Evolutionary conservation across 2,888 invertebrate genomes (phyloP), one percentile per base, ranked within the genome.

Genomic region (Eristalinus sepulchralis): DNA sequence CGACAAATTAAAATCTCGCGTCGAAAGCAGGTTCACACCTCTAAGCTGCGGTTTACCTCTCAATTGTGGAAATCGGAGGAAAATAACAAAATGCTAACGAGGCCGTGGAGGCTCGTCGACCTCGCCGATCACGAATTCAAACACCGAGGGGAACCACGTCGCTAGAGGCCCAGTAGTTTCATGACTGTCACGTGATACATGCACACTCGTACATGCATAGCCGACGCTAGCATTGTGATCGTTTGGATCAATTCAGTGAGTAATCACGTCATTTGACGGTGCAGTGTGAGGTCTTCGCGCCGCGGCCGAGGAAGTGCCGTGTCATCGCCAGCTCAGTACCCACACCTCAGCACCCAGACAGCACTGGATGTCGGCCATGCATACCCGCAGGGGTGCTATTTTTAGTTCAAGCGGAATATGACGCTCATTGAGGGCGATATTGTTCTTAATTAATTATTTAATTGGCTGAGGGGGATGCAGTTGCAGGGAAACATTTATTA

Each of bases 391-490:
- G 57, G 68, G n/a, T 34, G 57, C 55, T 68, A 57, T 57, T 22
- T 68, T 33, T 68, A 55, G 57, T 57, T 55, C 55, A 55, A 33
- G 34, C 24, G 13, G 57, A 34, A 53, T 5, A 68, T 57, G 68
- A 68, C 68, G 68, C 34, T 11, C 33, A 33, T 22, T 34, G 57
- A 22, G n/a, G 20, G 57, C 34, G 55, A 68, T 68, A 57, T 68
- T 67, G 57, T 57, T 57, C 33, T 57, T 57, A 68, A 68, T 68
- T 36, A 68, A 68, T 68, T 68, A 31, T 68, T 68, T 67, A 67
- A 67, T 67, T 67, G 67, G 20, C 24, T 53, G 20, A 31, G 47
- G 13, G 64, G 27, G 57, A 57, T 57, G 57, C 57, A 57, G 22
- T 57, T 57, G 24, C 9, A 34, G 31, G 20, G 53, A 53, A 31